Evolutionary conservation across 2,888 invertebrate genomes (phyloP).

Genomic region (Meganola albula): DNA sequence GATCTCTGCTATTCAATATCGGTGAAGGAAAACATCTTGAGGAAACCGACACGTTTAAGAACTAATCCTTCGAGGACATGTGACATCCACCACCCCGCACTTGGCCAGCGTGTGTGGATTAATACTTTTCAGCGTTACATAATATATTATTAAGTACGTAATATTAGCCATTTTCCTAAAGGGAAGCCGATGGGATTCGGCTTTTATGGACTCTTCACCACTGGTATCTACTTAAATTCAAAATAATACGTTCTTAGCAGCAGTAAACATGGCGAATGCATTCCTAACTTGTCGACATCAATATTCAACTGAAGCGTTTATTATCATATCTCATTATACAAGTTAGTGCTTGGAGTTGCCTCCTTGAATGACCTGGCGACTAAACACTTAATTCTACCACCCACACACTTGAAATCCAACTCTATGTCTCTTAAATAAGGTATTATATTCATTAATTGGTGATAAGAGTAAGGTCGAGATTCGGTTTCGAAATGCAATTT

Average conservation of each 20-base stretch:
- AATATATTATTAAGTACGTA: no score
- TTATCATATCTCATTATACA: slow-evolving; percentile 78
- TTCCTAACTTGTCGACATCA: slow-evolving; percentile 71
- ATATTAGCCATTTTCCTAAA: no score
- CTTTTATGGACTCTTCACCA: slow-evolving; percentile 2
- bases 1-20: no score
- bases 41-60: no score
- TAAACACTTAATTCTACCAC: slow-evolving; percentile 48
- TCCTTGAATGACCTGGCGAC: slow-evolving; percentile 67
- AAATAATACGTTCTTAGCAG: slow-evolving; percentile 28
- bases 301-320: slow-evolving; percentile 74
- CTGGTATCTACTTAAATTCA: slow-evolving; percentile 6
- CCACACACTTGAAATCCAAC: slow-evolving; percentile 28
- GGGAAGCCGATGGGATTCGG: no score
- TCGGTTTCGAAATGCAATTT: slow-evolving; percentile 74
- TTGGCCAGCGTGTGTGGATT: no score
- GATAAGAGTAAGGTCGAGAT: slow-evolving; percentile 65
- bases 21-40: no score
- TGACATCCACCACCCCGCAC: no score
- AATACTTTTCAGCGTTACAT: no score
- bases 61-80: no score
- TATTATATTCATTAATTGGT: slow-evolving; percentile 32
- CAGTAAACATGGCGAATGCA: slow-evolving; percentile 65
- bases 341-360: slow-evolving; percentile 70
- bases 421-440: slow-evolving; percentile 24